Base-by-base conservation (phyloP, 2,797 vertebrate genomes). In the Euphonia xanthogaster region DNA sequence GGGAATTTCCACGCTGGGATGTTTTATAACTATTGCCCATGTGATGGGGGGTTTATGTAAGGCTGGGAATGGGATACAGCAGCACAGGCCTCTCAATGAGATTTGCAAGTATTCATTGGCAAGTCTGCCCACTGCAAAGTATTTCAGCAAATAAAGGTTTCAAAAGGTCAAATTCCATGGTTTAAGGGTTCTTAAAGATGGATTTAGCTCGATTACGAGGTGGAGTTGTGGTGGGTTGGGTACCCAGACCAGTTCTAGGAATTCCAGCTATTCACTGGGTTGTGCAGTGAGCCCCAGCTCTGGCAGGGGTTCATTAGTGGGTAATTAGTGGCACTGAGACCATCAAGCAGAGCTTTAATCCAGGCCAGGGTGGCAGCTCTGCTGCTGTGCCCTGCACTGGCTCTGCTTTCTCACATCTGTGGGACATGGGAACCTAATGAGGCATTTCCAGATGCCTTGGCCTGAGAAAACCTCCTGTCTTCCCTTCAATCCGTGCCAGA, bases 71-170 rank as follows among this genome's bases (percentile, higher is more conserved):
- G 70, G 78, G 62, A 60, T 87, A 45, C 16, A 63, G 72, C 63
- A 72, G 79, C 12, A 4, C 47, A 3, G 18, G 68, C 73, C 39
- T 54, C 40, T 53, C n/a, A 68, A 13, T 62, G 55, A 81, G 67
- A 57, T 86, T 88, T 73, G 20, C 14, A 82, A 73, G 44, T 50
- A 44, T 77, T 95, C 71, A 19, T 40, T 92, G 93, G 92, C 93
- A 87, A 19, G 67, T 30, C 86, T 67, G 39, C 58, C 77, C 54
- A 19, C 72, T 57, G 71, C 73, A 1, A 82, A 96, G 93, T 44
- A 67, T 74, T 95, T 92, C 77, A 92, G 87, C 81, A 96, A 86
- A 91, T 85, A 91, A 85, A 92, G 53, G 42, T 68, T 91, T 77
- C 60, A 9, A 22, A 80, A 94, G 88, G 65, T 89, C 86, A 76